Conservation (phyloP, 2,888 invertebrate genomes). For the Patella pellucida region DNA sequence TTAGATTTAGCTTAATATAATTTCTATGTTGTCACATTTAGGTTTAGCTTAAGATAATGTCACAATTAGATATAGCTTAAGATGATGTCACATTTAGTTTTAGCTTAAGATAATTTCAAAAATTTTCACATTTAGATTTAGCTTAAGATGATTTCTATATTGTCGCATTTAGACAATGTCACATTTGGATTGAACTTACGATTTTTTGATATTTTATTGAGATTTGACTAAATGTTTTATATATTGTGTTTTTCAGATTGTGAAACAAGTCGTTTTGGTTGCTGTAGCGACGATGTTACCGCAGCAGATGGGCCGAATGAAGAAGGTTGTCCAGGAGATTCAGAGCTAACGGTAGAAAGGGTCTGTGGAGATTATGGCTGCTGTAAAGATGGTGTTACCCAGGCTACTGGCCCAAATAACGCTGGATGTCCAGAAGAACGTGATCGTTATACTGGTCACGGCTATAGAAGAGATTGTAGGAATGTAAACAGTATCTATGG, state of each 20-base stretch:
- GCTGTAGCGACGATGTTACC: constrained; percentile 73
- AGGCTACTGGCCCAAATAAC: constrained; percentile 83
- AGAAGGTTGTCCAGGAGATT: constrained; percentile 83
- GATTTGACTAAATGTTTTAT: not conserved
- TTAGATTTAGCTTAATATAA: too few relatives aligned
- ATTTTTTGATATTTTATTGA: too few relatives aligned
- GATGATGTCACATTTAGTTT: too few relatives aligned
- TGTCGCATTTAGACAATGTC: too few relatives aligned
- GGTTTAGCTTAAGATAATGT: too few relatives aligned
- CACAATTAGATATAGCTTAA: too few relatives aligned
- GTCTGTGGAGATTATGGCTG: constrained; percentile 79
- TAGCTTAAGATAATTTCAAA: too few relatives aligned
- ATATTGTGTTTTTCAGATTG: constrained; percentile 56
- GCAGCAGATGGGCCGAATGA: constrained; percentile 75
- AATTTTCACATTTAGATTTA: too few relatives aligned
- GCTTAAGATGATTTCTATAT: too few relatives aligned
- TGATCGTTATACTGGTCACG: not conserved
- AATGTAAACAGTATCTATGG: constrained; percentile 75
- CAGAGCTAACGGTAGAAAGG: constrained; percentile 74
- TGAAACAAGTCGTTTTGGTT: constrained; percentile 72
- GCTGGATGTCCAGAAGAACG: constrained; percentile 76
- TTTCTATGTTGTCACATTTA: too few relatives aligned
- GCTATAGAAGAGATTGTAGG: not conserved
- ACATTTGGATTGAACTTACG: too few relatives aligned
- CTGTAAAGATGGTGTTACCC: constrained; percentile 85